Evolutionary conservation across 2,113 vertebrate genomes (phyloP).

Genomic region (Onychostruthus taczanowskii): DNA sequence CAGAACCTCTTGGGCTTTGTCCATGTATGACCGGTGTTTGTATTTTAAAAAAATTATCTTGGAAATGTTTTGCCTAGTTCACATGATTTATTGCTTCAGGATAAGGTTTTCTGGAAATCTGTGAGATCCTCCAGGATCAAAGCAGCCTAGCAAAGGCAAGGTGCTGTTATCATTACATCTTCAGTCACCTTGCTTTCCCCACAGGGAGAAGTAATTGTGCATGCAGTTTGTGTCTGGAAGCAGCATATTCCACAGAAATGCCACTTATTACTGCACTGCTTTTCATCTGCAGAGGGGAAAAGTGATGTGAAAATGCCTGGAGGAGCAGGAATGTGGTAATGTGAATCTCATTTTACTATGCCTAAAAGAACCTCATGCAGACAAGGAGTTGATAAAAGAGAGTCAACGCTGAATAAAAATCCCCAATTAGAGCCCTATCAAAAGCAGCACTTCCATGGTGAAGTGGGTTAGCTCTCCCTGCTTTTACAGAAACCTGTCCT

Average conservation of each 20-base stretch:
- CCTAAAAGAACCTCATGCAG: neutral
- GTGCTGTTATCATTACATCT: neutral
- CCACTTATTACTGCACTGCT: neutral
- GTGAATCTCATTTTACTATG: neutral
- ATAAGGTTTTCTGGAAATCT: neutral
- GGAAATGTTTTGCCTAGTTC: neutral
- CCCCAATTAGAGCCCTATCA: neutral
- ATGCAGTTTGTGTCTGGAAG: constrained; percentile 24
- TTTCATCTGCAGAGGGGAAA: constrained; percentile 28
- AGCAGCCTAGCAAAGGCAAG: neutral
- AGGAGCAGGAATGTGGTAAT: constrained; percentile 32
- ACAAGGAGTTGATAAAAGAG: constrained; percentile 14
- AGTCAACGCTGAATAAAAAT: neutral
- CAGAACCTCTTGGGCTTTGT: neutral
- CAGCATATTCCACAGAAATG: constrained; percentile 2
- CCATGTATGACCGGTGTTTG: neutral
- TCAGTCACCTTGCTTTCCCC: neutral
- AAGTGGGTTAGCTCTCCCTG: neutral
- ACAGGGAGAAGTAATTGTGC: neutral
- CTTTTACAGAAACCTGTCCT: neutral
- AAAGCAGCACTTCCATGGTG: neutral
- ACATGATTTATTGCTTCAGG: neutral
- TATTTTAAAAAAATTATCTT: neutral
- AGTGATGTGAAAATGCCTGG: neutral
- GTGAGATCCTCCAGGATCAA: constrained; percentile 25